Base-by-base conservation (phyloP, 2,113 vertebrate species). In the Uria lomvia region DNA sequence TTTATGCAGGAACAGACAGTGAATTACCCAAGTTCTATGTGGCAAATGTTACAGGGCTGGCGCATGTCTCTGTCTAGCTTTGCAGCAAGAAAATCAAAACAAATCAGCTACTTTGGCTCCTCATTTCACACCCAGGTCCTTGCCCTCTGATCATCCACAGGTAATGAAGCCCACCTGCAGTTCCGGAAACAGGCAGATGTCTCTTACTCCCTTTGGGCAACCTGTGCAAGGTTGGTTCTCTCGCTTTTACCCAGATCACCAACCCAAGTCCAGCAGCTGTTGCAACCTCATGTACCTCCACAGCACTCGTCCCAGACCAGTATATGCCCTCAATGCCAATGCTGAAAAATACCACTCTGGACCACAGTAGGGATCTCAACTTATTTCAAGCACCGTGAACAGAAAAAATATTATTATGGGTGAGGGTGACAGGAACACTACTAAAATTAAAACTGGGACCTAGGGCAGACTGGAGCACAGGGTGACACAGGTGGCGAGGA, bases 401-500 rank as follows among this genome's bases (percentile, higher is more conserved):
- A 68, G 47, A 63, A 47, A 47, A 59, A 32, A 20, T 26, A 11
- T 18, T 3, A 26, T 29, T 73, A 24, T 24, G 42, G 8, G 2
- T 62, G 8, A 55, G 15, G 10, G 15, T 74, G 29, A 74, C 0
- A 0, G 52, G 20, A 94, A 49, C 19, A n/a, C 4, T 43, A 7
- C 14, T 74, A 40, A 70, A 40, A 45, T 14, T 50, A 56, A 71
- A 67, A 26, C 47, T 43, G 58, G 30, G 21, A 76, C 22, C 53
- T 60, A 11, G 15, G 21, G 26, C 85, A 91, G 66, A 24, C 11
- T 67, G 26, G 4, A 90, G 6, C 11, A 32, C 42, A 38, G 22
- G 38, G 7, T 77, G 86, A 55, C 5, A 45, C 12, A 50, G 0
- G 0, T 50, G 24, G 26, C 30, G 3, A 6, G 36, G 20, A 92